phyloP scores from a whole-genome alignment of 2,113 vertebrate genomes.

The Pardalotus punctatus region DNA sequence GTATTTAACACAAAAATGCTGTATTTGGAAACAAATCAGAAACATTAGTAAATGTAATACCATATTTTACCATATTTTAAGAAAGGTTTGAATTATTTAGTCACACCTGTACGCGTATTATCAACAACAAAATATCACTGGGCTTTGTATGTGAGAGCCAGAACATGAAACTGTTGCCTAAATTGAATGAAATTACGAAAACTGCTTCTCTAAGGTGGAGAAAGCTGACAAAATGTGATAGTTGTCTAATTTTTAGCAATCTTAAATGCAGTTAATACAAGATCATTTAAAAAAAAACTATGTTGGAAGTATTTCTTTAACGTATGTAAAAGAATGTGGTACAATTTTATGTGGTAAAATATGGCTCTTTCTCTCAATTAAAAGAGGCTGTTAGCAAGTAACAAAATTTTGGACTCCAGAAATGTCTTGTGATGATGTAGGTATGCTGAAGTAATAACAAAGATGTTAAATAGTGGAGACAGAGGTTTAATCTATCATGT shows the following conservation, averaged over 20 bases:
- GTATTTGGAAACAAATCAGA: background rate
- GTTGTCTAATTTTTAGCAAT: background rate
- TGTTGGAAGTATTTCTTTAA: background rate
- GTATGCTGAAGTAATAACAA: background rate
- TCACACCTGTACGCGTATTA: background rate
- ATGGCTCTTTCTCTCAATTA: background rate
- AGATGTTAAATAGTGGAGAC: slow-evolving; percentile 3
- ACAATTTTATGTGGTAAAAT: background rate
- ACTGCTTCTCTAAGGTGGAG: background rate
- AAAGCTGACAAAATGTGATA: background rate
- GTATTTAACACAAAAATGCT: background rate
- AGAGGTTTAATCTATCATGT: slow-evolving; percentile 8
- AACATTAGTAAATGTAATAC: background rate
- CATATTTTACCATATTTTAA: background rate
- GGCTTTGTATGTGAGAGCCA: background rate
- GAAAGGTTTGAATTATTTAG: background rate
- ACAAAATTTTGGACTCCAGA: background rate
- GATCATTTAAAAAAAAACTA: background rate
- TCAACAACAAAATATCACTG: background rate
- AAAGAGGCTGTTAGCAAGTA: background rate
- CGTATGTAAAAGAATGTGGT: background rate
- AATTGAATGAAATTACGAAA: background rate
- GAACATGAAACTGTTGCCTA: background rate
- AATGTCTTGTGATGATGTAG: background rate
- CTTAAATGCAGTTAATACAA: background rate